A percentile compares a stretch with the other conserved stretches of the same genome.
Conservation (phyloP, 1,140 invertebrate genomes). For the Zaprionus vittiger region DNA sequence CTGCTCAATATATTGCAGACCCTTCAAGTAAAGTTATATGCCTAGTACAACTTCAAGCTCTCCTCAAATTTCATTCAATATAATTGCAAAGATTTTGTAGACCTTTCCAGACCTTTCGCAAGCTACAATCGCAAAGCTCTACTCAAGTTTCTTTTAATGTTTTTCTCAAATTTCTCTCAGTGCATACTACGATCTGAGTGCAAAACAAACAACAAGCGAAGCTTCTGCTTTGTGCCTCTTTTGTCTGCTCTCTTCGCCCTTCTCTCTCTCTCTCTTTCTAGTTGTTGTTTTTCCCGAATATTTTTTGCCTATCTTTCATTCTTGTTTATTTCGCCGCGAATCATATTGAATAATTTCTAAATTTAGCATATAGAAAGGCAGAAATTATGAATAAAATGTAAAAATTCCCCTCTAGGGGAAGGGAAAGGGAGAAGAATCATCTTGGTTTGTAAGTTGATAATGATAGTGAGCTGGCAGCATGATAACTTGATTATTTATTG, state of each 20-base stretch:
- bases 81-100: background rate
- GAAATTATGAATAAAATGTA: constrained; percentile 60
- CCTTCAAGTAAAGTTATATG: no score
- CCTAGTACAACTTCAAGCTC: background rate
- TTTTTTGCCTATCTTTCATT: constrained; percentile 54
- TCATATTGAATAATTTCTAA: constrained; percentile 79
- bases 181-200: background rate
- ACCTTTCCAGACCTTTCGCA: background rate
- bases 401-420: background rate
- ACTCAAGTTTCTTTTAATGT: no score
- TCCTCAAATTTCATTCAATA: no score
- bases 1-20: background rate
- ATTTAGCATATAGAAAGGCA: constrained; percentile 65
- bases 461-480: background rate
- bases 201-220: background rate
- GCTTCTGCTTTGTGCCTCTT: constrained; percentile 8
- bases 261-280: constrained; percentile 17
- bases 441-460: background rate
- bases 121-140: no score
- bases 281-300: constrained; percentile 2
- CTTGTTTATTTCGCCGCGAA: constrained; percentile 50
- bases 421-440: background rate
- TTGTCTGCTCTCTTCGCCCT: background rate
- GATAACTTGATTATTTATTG: constrained; percentile 13
- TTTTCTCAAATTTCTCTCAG: constrained; percentile 1